Percentiles rank a stretch among this genome's conserved stretches.
Evolutionary conservation across 2,888 invertebrate genomes (phyloP).

Genomic region (Carabus problematicus): DNA sequence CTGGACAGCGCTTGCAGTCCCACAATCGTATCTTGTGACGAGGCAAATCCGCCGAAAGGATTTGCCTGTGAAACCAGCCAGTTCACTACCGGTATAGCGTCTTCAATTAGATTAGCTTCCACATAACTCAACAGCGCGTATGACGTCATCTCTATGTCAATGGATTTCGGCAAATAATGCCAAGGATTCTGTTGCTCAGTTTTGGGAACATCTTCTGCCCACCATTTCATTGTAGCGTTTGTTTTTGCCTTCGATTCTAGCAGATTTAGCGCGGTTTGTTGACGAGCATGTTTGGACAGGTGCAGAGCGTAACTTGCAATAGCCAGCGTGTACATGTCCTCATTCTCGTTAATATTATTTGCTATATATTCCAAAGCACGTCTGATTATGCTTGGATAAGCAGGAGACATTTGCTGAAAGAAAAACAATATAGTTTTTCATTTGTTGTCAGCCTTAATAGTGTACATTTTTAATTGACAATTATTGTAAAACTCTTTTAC

Average conservation of each 20-base stretch:
- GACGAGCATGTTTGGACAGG: conserved; percentile 74
- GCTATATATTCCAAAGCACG: conserved; percentile 80
- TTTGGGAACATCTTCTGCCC: conserved; percentile 70
- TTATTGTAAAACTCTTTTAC: no score
- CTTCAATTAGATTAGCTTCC: conserved; percentile 58
- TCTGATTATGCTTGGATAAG: conserved; percentile 72
- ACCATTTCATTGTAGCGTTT: conserved; percentile 69
- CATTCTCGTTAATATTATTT: conserved; percentile 68
- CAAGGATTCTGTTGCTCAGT: conserved; percentile 70
- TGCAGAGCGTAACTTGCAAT: conserved; percentile 80
- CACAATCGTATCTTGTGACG: conserved; percentile 79
- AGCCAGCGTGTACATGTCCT: conserved; percentile 78
- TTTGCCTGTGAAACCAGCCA: conserved; percentile 79
- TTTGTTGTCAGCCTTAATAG: no score
- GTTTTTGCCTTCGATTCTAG: conserved; percentile 64
- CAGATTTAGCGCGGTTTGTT: conserved; percentile 69
- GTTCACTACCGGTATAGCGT: conserved; percentile 70
- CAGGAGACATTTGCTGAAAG: conserved; percentile 46
- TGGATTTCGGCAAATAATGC: conserved; percentile 70
- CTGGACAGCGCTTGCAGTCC: conserved; percentile 75
- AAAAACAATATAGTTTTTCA: conserved; percentile 10
- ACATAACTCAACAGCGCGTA: conserved; percentile 82
- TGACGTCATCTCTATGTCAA: conserved; percentile 86
- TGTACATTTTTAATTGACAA: no score
- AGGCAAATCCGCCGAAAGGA: conserved; percentile 73